A percentile compares a stretch with the other conserved stretches of the same genome.
Evolutionary conservation across 2,113 vertebrate species (phyloP).

Genomic region (Melanostigma gelatinosum): DNA sequence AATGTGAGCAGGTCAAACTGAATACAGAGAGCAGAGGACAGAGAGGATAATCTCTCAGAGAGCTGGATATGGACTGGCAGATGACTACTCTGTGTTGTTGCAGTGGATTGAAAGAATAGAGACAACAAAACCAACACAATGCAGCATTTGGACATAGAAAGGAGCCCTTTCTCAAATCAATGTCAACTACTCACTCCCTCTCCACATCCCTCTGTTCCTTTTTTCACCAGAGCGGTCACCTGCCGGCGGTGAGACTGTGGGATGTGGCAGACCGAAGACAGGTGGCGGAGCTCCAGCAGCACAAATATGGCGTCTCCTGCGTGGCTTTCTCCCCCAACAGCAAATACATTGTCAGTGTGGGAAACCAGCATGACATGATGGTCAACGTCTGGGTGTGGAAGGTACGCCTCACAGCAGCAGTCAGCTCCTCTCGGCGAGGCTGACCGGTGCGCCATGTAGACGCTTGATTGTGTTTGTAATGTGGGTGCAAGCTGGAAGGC

Average conservation of each 20-base stretch:
- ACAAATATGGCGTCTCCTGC: slow-evolving; percentile 93
- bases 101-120: not conserved
- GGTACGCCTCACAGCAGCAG: slow-evolving; percentile 71
- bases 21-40: slow-evolving; percentile 28
- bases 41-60: slow-evolving; percentile 55
- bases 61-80: slow-evolving; percentile 22
- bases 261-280: slow-evolving; percentile 88
- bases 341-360: slow-evolving; percentile 96
- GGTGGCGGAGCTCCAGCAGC: slow-evolving; percentile 92
- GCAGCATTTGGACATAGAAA: too few species aligned
- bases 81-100: slow-evolving; percentile 6
- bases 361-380: slow-evolving; percentile 98
- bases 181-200: not conserved
- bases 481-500: not conserved
- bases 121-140: not conserved
- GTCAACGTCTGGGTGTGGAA: slow-evolving; percentile 98
- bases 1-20: slow-evolving; percentile 38
- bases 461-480: not conserved
- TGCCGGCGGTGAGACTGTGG: slow-evolving; percentile 94
- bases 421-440: not conserved
- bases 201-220: not conserved
- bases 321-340: slow-evolving; percentile 93
- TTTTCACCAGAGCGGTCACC: slow-evolving; percentile 88
- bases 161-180: not conserved
- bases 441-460: not conserved